Evolutionary conservation across 1,140 invertebrate genomes (phyloP).

Genomic region (Physella acuta): DNA sequence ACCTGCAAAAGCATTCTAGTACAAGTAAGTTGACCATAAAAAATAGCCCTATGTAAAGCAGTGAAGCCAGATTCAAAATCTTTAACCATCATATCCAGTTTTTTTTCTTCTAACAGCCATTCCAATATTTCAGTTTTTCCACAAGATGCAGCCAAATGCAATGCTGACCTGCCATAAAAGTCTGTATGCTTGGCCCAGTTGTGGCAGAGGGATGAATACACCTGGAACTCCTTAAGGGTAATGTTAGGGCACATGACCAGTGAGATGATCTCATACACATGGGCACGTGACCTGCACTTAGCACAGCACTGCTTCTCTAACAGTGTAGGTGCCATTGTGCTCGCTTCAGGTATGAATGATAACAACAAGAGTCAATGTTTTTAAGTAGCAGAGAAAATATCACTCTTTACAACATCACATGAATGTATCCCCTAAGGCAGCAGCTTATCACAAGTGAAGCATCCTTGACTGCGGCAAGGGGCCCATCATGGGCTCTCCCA

Average conservation of each 20-base stretch:
- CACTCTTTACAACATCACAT: background rate
- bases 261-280: constrained; percentile 67
- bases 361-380: background rate
- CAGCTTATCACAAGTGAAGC: too few species aligned
- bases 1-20: constrained; percentile 69
- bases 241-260: constrained; percentile 64
- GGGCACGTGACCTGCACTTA: constrained; percentile 62
- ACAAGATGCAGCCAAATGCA: constrained; percentile 73
- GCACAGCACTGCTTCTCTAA: background rate
- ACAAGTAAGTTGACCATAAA: constrained; percentile 73
- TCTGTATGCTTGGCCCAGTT: constrained; percentile 63
- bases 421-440: background rate
- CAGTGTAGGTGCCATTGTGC: background rate
- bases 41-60: constrained; percentile 73
- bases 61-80: constrained; percentile 77
- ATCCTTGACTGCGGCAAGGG: constrained; percentile 8
- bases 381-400: background rate
- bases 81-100: constrained; percentile 66
- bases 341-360: background rate
- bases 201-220: constrained; percentile 63
- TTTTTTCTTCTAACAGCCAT: constrained; percentile 69
- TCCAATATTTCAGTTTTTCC: constrained; percentile 68
- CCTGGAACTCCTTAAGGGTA: constrained; percentile 40
- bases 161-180: constrained; percentile 66
- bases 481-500: constrained; percentile 39